Conservation (phyloP, 2,888 invertebrate genomes). For the Caenorhabditis becei region DNA sequence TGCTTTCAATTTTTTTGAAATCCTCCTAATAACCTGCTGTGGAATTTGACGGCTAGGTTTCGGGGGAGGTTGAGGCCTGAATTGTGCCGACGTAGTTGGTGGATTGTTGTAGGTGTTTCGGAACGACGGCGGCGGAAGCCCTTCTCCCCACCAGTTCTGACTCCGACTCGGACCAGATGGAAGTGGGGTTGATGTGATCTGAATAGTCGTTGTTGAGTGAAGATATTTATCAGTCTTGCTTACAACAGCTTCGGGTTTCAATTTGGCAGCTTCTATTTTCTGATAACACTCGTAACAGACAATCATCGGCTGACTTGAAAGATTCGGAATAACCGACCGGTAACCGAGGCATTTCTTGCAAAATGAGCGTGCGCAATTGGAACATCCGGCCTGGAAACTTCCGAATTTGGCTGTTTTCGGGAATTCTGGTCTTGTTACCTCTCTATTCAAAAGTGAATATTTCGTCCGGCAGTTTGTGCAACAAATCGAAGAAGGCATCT, state of each 20-base stretch:
- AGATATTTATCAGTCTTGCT: neutral
- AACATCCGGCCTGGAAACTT: conserved; percentile 72
- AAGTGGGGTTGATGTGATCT: conserved; percentile 52
- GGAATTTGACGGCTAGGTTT: neutral
- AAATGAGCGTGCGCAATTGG: conserved; percentile 77
- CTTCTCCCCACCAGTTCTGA: conserved; percentile 76
- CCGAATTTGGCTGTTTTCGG: no score
- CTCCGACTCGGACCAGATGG: neutral
- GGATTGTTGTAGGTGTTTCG: conserved; percentile 30
- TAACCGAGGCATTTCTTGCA: conserved; percentile 77
- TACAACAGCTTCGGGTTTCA: conserved; percentile 44
- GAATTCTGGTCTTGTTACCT: conserved; percentile 64
- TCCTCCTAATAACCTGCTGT: conserved; percentile 10
- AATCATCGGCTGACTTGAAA: conserved; percentile 73
- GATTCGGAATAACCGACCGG: conserved; percentile 68
- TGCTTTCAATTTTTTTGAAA: neutral
- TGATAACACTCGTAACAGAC: conserved; percentile 76
- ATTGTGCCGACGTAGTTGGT: neutral
- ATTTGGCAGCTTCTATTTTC: conserved; percentile 60
- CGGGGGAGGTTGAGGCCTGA: neutral
- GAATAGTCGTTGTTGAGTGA: neutral
- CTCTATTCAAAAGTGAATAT: conserved; percentile 68
- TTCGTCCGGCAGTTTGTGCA: conserved; percentile 72
- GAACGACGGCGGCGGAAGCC: conserved; percentile 75
- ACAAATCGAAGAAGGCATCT: conserved; percentile 68